Percentiles rank a stretch among this genome's conserved stretches.
These are phyloP conservation scores for Aphelenchoides besseyi DNA, from an alignment of 1,140 invertebrate species.

Conservation along the genomic window DNA sequence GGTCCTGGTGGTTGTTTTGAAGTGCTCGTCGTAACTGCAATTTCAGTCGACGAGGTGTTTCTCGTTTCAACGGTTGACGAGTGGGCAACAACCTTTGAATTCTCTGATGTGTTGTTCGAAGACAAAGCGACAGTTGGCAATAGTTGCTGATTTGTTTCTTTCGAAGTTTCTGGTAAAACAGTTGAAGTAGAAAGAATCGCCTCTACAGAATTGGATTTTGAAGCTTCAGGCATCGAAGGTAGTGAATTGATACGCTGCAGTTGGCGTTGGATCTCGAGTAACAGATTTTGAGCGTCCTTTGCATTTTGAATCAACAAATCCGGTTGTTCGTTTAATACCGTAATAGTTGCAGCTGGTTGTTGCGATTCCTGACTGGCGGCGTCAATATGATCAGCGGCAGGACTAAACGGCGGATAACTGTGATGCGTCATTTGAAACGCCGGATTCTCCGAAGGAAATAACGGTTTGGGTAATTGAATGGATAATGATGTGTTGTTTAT, in stretches of 20 bases:
- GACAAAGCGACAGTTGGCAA: too few relatives aligned
- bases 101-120: too few relatives aligned
- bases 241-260: not conserved
- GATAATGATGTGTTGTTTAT: not conserved
- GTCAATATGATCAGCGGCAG: not conserved
- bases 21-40: too few relatives aligned
- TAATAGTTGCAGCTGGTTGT: slow-evolving; percentile 11
- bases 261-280: not conserved
- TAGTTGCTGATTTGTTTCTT: too few relatives aligned
- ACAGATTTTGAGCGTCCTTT: not conserved
- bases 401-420: not conserved
- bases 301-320: slow-evolving; percentile 10
- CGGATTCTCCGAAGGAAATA: not conserved
- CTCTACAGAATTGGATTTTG: too few relatives aligned
- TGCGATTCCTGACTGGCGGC: not conserved
- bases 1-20: too few relatives aligned
- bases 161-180: too few relatives aligned
- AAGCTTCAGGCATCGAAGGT: not conserved
- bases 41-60: too few relatives aligned
- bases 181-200: too few relatives aligned
- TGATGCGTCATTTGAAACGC: not conserved
- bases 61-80: too few relatives aligned
- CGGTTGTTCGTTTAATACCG: not conserved
- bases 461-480: not conserved
- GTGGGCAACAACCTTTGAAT: too few relatives aligned